These are phyloP conservation scores for Phasianus colchicus DNA, from an alignment of 2,113 vertebrate species.

Conservation along the genomic window DNA sequence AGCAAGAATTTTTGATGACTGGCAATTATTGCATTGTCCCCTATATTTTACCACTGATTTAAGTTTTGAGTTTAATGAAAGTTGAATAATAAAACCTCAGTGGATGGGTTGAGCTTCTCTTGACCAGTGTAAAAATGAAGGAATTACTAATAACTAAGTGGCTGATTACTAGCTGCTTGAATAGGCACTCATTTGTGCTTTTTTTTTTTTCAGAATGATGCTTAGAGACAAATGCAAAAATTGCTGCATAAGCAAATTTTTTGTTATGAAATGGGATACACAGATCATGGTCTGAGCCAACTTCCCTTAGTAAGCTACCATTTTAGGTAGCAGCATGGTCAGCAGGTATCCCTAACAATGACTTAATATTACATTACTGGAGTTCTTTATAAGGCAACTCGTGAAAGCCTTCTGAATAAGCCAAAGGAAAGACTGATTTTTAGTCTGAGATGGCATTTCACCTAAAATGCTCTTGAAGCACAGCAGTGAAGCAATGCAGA, in stretches of 20 bases:
- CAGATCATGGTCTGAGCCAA: not conserved
- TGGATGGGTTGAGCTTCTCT: not conserved
- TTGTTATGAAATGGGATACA: not conserved
- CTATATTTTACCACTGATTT: not conserved
- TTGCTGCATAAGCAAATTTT: not conserved
- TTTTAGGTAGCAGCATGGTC: not conserved
- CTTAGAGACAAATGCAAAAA: not conserved
- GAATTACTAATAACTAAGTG: not conserved
- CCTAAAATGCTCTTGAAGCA: not conserved
- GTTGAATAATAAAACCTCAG: not conserved
- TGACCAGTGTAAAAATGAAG: not conserved
- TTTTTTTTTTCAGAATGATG: not conserved
- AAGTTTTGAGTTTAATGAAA: not conserved
- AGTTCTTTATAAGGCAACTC: not conserved
- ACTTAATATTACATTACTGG: not conserved
- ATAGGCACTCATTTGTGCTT: not conserved
- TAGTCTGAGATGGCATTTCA: not conserved
- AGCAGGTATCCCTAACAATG: fast-evolving
- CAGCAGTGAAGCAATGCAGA: not conserved
- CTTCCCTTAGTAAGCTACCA: not conserved
- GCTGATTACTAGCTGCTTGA: not conserved
- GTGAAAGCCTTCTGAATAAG: not conserved
- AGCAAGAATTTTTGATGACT: not conserved
- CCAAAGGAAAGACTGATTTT: not conserved
- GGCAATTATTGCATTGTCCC: not conserved